Conservation (phyloP, 2,888 invertebrate species). For the Luperina testacea region DNA sequence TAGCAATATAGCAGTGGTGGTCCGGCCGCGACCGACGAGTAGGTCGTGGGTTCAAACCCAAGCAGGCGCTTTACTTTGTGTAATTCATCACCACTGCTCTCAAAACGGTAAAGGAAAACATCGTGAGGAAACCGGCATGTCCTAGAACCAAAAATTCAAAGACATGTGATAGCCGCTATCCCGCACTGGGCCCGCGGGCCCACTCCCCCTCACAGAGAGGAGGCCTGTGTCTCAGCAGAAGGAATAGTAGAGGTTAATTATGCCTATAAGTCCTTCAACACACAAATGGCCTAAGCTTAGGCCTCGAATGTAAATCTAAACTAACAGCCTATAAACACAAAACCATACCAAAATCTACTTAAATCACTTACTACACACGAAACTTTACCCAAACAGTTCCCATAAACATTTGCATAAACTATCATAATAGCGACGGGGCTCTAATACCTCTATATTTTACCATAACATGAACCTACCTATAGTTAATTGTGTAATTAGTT, state of each 20-base stretch:
- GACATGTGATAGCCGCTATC: no score
- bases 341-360: conserved; percentile 20
- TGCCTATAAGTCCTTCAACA: neutral
- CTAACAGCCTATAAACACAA: conserved; percentile 20
- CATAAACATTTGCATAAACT: conserved; percentile 39
- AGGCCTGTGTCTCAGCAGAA: neutral
- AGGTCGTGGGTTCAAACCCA: no score
- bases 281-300: neutral
- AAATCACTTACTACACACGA: neutral
- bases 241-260: neutral
- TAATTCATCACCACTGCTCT: no score
- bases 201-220: no score
- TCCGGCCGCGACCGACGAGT: no score
- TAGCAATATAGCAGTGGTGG: no score
- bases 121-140: no score
- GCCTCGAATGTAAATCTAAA: conserved; percentile 11
- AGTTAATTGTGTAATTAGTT: neutral
- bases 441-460: conserved; percentile 23
- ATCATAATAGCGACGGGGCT: neutral
- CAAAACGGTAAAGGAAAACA: no score
- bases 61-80: no score
- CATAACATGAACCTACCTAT: neutral
- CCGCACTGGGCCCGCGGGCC: no score
- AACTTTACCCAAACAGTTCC: conserved; percentile 34
- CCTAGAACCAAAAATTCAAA: no score